Evolutionary conservation across 2,888 invertebrate genomes (phyloP).

Genomic region (Cetonia aurata): DNA sequence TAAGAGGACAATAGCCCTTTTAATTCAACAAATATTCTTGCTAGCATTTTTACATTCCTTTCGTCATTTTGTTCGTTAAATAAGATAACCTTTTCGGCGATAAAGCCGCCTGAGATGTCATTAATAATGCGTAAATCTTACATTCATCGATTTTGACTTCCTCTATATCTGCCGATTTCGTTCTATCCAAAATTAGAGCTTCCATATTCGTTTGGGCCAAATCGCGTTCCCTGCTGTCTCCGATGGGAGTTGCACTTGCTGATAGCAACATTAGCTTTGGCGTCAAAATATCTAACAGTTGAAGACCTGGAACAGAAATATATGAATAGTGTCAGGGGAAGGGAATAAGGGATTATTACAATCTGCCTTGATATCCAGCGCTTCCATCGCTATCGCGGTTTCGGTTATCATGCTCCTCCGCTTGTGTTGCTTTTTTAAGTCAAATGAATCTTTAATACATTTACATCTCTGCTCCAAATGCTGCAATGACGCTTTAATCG

Average conservation of each 20-base stretch:
- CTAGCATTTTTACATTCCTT: too few relatives aligned
- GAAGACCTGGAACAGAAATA: background rate
- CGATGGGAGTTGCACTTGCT: background rate
- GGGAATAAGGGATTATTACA: background rate
- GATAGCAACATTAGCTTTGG: slow-evolving; percentile 19
- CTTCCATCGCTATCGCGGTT: background rate
- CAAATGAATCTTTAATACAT: slow-evolving; percentile 22
- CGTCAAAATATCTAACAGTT: slow-evolving; percentile 1
- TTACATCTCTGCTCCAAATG: slow-evolving; percentile 37
- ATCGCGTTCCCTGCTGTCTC: background rate
- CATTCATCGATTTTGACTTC: slow-evolving; percentile 1
- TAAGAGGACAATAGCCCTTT: too few relatives aligned
- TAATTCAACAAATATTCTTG: too few relatives aligned
- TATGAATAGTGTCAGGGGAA: too few relatives aligned
- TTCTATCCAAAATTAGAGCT: slow-evolving; percentile 3
- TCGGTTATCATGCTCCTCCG: background rate
- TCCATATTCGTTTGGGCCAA: background rate
- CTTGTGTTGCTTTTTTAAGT: background rate
- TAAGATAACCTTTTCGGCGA: too few relatives aligned
- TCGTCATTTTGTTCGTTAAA: too few relatives aligned
- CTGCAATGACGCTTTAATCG: slow-evolving; percentile 37
- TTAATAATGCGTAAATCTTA: background rate
- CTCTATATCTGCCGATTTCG: background rate
- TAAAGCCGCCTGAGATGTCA: background rate
- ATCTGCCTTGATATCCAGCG: slow-evolving; percentile 20